Evolutionary conservation across 2,888 invertebrate species (phyloP), one percentile per base, ranked within the genome.

Genomic region (Lasioglossum lativentre): DNA sequence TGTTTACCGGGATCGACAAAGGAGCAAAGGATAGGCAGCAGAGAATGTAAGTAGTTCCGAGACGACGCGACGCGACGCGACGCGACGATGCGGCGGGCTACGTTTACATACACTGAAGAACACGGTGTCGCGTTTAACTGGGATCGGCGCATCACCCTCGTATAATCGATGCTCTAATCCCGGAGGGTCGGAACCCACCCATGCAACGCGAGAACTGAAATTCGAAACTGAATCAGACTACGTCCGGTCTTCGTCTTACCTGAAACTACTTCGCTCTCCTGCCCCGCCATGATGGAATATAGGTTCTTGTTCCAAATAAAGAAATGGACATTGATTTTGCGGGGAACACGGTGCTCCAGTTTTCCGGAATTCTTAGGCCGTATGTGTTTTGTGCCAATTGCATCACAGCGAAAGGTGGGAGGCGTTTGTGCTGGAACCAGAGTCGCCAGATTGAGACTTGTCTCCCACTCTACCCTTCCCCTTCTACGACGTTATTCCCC

Each of bases 1-100:
- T 90, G 85, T 90, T 90, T 90, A 86, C 84, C 70, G 6, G 42
- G 27, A 45, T 80, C 73, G 66, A 80, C 83, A 83, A 89, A 79
- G 84, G 71, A 68, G 42, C 68, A 80, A 86, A 78, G 83, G 70
- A 59, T 16, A 52, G 73, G 10, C 45, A 27, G 10, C 45, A 27
- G 16, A 68, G 80, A 63, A 74, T 74, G 76, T 83, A 78, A 87
- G 77, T 81, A 88, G 83, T 86, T 83, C 82, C 70, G 23, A 56
- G 52, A 47, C 16, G 34, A 34, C 10, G 42, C 10, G 42, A 42
- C 42, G 42, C 10, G 42, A 42, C 42, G 42, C 4, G 34, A 34
- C 34, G 34, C 34, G 3, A n/a, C n/a, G 87, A 73, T 73, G 85
- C 78, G 77, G 75, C 75, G 72, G 19, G 42, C 47, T 68, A 16